Percentiles rank a stretch among this genome's conserved stretches.
phyloP scores from a whole-genome alignment of 2,797 vertebrate species.

The Oryzias dopingdopingensis region DNA sequence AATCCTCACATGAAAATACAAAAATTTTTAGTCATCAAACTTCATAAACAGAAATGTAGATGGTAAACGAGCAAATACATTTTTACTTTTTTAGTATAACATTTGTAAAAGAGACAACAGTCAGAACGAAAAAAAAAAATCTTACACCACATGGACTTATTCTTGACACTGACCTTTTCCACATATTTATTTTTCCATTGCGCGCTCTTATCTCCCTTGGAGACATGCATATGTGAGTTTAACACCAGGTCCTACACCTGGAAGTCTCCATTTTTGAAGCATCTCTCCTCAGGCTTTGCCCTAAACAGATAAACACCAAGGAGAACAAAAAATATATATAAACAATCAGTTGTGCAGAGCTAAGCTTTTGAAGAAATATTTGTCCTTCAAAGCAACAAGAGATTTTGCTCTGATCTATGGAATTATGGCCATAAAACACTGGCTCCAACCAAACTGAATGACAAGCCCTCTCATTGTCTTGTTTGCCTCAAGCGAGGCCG shows the following conservation, averaged over 20 bases:
- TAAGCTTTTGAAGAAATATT: constrained; percentile 43
- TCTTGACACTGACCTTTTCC: constrained; percentile 30
- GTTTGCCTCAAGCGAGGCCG: constrained; percentile 4
- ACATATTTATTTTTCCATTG: constrained; percentile 29
- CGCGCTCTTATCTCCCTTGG: constrained; percentile 48
- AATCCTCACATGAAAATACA: neutral
- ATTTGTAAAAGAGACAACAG: no score
- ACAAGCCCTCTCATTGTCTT: constrained; percentile 25
- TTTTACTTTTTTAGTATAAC: constrained; percentile 13
- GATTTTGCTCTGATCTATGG: constrained; percentile 43
- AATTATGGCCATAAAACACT: constrained; percentile 61
- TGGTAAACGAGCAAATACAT: no score
- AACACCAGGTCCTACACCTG: constrained; percentile 41
- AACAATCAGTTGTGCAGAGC: constrained; percentile 36
- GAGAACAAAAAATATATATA: constrained; percentile 51
- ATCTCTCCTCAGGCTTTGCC: constrained; percentile 17
- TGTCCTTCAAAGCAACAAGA: constrained; percentile 41
- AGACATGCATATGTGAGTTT: constrained; percentile 46
- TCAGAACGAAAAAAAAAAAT: constrained; percentile 1
- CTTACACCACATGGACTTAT: constrained; percentile 11
- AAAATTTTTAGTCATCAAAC: neutral
- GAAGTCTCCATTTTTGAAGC: constrained; percentile 34
- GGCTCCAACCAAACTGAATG: constrained; percentile 55
- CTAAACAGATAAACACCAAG: constrained; percentile 51
- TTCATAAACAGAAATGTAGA: neutral